Base-by-base conservation (phyloP, 2,797 vertebrate genomes). In the Rhinogobio ventralis region DNA sequence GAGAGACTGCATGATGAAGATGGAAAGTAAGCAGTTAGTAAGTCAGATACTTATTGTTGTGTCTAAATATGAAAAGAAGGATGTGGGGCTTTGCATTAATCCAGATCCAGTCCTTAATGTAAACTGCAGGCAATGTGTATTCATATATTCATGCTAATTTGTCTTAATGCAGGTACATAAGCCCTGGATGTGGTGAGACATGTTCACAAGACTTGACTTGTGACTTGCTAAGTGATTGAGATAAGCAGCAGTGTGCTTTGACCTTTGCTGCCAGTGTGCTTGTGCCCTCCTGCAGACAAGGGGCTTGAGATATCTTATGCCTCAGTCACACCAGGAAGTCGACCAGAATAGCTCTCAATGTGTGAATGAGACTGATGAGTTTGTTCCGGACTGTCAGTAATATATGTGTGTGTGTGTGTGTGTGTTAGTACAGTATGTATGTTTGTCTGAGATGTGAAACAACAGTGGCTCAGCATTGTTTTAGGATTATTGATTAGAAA, bases 371-470 rank as follows among this genome's bases (percentile, higher is more conserved):
- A 80, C 69, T 55, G 53, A 84, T 84, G 71, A 87, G 62, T 75
- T 64, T 67, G 71, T 74, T 87, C 82, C 72, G 77, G 73, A 53
- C 74, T 82, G 79, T 79, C 55, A 78, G 88, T 90, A 89, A 89
- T 89, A 86, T 92, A 85, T 89, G 46, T 76, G 62, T 76, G 45
- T 74, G 42, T 83, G 15, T 67, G 5, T 23, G 46, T 46, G 46
- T 11, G 42, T 45, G 36, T 28, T 64, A 68, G 28, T 53, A 1
- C 45, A 51, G 25, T 66, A n/a, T 46, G 25, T 28, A 11, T 72
- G 8, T 5, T 30, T 51, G n/a, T 30, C 42, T 17, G 15, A 28
- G 25, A 30, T 73, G 17, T 49, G 71, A 73, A 49, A 30, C 36
- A 73, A 51, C 15, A 51, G 25, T 28, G 2, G 11, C n/a, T 25